Base-by-base conservation (phyloP, 2,113 vertebrate genomes). In the Galeopterus variegatus region DNA sequence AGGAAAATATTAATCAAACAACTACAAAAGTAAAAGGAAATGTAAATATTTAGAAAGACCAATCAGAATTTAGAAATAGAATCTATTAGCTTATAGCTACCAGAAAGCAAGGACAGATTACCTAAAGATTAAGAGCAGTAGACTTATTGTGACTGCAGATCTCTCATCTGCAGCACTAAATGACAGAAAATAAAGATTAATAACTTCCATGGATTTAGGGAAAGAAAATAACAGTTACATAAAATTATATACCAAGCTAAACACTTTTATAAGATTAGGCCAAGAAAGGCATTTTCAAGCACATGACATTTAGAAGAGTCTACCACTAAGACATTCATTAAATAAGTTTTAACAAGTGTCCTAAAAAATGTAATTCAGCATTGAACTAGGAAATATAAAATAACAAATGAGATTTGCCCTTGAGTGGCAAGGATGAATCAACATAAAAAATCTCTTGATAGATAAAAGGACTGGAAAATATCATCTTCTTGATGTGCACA, bases 1-100 rank as follows among this genome's bases (percentile, higher is more conserved):
- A 72, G 13, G 36, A 90, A 95, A 94, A 77, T 82, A 36, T 67
- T 96, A n/a, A 69, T 18, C 23, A 69, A 54, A 73, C 5, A 67
- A 15, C 21, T 83, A 65, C 28, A 83, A 73, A 79, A 84, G 11
- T 12, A 60, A 88, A 62, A 65, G 24, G 2, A 56, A 72, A 62
- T 10, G 4, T 54, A 69, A 36, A 41, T 87, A 17, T 84, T 73
- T 58, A n/a, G 28, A 50, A 64, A 93, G 21, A 75, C 5, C 36
- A 60, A n/a, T 54, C 26, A 36, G 5, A 82, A 60, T 41, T 95
- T 83, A 41, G 36, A 89, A 85, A 54, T 67, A 15, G 15, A 81
- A 69, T 69, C 13, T 28, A 41, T 41, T 41, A 41, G 41, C 41
- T 82, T 72, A 19, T 54, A 58, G 28, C 31, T 48, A 60, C 8